phyloP scores from a whole-genome alignment of 2,113 vertebrate species.

The Plecotus auritus region DNA sequence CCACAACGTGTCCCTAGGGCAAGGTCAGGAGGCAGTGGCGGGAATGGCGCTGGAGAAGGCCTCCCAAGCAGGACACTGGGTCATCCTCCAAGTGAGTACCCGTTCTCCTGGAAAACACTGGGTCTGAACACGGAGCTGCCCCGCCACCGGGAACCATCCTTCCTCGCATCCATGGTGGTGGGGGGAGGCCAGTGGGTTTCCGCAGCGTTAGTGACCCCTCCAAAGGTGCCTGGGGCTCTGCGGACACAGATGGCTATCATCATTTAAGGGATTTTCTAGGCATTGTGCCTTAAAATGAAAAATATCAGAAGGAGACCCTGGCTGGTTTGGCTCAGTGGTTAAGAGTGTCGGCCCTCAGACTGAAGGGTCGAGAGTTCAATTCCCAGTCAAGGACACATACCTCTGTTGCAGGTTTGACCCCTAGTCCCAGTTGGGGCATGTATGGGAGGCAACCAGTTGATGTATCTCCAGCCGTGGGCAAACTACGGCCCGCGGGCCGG shows the following conservation, averaged over 20 bases:
- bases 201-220: neutral
- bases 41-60: constrained; percentile 80
- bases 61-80: constrained; percentile 82
- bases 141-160: neutral
- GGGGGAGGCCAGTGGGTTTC: neutral
- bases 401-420: no score
- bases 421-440: no score
- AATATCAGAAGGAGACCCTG: neutral
- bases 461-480: no score
- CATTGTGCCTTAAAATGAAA: neutral
- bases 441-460: no score
- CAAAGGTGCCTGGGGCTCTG: neutral
- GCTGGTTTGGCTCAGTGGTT: no score
- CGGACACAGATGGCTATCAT: no score
- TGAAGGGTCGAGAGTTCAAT: no score
- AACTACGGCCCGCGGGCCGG: no score
- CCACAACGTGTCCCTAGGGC: constrained; percentile 85
- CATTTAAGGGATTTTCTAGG: neutral
- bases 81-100: constrained; percentile 84
- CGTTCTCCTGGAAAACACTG: neutral
- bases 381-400: no score
- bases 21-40: constrained; percentile 85
- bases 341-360: no score
- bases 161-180: accelerated
- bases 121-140: accelerated